Evolutionary conservation across 2,888 invertebrate species (phyloP).

Genomic region (Limnephilus rhombicus): DNA sequence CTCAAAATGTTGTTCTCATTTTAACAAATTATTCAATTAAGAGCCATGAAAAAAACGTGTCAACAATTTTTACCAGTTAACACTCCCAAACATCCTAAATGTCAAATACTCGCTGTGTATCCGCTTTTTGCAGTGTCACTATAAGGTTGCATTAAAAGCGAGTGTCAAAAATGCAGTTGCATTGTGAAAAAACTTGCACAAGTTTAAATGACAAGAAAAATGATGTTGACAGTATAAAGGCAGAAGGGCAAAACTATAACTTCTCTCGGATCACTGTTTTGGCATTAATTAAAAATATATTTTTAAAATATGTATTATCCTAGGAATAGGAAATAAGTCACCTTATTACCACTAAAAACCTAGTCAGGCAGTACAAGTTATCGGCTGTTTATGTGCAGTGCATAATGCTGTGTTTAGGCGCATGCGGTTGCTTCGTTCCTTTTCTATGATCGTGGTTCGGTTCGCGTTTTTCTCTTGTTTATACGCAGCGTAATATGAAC

Average conservation of each 20-base stretch:
- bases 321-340: background rate
- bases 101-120: conserved; percentile 17
- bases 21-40: conserved; percentile 42
- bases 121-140: conserved; percentile 21
- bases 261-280: background rate
- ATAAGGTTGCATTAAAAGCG: conserved; percentile 3
- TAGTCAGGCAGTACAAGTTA: too few relatives aligned
- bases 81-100: conserved; percentile 20
- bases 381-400: too few relatives aligned
- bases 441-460: too few relatives aligned
- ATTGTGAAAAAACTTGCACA: background rate
- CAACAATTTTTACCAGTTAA: conserved; percentile 9
- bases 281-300: background rate
- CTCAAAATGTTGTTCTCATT: background rate
- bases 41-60: conserved; percentile 14
- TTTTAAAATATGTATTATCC: background rate
- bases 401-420: too few relatives aligned
- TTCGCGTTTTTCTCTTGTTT: too few relatives aligned
- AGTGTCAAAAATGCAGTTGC: conserved; percentile 42
- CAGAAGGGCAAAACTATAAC: background rate
- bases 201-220: background rate
- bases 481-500: too few relatives aligned
- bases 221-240: background rate
- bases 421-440: too few relatives aligned
- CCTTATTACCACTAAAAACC: too few relatives aligned